Conservation (phyloP, 2,113 vertebrate species). For the Neomonachus schauinslandi region DNA sequence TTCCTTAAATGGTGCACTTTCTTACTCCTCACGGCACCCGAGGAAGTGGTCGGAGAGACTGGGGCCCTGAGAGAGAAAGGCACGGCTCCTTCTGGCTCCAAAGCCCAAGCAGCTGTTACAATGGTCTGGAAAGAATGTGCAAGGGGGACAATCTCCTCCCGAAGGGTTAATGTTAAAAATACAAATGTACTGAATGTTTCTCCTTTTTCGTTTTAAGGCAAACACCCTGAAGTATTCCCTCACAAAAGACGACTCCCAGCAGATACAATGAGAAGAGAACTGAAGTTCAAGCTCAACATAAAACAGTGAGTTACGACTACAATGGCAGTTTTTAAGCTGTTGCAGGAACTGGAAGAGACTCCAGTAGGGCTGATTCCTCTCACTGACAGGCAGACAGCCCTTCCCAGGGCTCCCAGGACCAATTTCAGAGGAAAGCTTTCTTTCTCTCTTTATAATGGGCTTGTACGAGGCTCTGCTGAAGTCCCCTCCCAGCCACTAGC, state of each 20-base stretch:
- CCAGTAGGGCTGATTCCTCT: not conserved
- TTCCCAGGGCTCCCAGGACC: not conserved
- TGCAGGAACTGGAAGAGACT: not conserved
- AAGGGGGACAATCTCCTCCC: not conserved
- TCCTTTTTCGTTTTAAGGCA: slow-evolving; percentile 43
- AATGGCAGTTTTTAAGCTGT: not conserved
- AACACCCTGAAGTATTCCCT: slow-evolving; percentile 28
- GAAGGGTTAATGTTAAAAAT: not conserved
- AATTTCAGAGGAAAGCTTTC: slow-evolving; percentile 53
- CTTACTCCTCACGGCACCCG: not conserved
- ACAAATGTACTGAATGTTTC: not conserved
- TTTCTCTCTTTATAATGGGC: slow-evolving; percentile 51
- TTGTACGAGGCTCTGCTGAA: slow-evolving; percentile 43
- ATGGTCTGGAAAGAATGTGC: not conserved
- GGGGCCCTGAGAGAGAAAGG: not conserved
- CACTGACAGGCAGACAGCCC: not conserved
- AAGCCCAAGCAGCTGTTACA: not conserved
- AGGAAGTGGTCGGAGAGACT: not conserved
- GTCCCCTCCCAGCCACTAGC: slow-evolving; percentile 65
- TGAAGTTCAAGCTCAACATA: slow-evolving; percentile 26
- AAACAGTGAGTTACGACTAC: not conserved
- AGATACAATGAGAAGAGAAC: slow-evolving; percentile 1
- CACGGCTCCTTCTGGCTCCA: not conserved
- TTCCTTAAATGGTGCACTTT: not conserved
- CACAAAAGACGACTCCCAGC: not conserved